phyloP scores from a whole-genome alignment of 2,888 invertebrate species.

The Melipona beecheii region DNA sequence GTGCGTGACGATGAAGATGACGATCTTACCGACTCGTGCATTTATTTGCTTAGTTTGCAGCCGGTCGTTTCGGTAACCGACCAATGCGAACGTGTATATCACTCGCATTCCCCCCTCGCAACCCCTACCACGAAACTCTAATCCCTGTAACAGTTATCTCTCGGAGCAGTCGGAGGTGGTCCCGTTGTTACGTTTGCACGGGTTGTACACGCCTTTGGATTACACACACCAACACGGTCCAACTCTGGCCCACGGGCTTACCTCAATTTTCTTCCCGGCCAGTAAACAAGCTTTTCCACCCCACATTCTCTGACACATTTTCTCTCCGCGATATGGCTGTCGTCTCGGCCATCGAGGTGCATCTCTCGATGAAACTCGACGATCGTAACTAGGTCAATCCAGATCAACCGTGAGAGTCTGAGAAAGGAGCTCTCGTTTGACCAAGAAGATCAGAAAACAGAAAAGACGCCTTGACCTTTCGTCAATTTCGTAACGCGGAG shows the following conservation, averaged over 20 bases:
- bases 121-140: not conserved
- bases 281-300: not conserved
- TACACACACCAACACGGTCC: constrained; percentile 33
- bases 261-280: not conserved
- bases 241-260: constrained; percentile 48
- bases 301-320: not conserved
- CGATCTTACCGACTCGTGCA: constrained; percentile 45
- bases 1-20: constrained; percentile 36
- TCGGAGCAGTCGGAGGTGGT: constrained; percentile 21
- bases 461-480: not conserved
- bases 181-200: constrained; percentile 34
- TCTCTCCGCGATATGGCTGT: not conserved
- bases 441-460: constrained; percentile 1
- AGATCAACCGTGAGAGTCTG: too few species aligned
- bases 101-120: constrained; percentile 22
- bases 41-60: constrained; percentile 45
- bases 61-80: constrained; percentile 50
- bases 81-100: constrained; percentile 69
- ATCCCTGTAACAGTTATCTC: constrained; percentile 20
- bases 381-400: not conserved
- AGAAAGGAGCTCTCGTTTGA: not conserved
- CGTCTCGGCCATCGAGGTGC: too few species aligned
- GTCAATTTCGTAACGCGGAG: too few species aligned
- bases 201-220: constrained; percentile 55
- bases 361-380: too few species aligned